Evolutionary conservation across 92 coral and sea anemone species (phyloP), one percentile per base, ranked within the genome.

Genomic region (Montipora capitata): DNA sequence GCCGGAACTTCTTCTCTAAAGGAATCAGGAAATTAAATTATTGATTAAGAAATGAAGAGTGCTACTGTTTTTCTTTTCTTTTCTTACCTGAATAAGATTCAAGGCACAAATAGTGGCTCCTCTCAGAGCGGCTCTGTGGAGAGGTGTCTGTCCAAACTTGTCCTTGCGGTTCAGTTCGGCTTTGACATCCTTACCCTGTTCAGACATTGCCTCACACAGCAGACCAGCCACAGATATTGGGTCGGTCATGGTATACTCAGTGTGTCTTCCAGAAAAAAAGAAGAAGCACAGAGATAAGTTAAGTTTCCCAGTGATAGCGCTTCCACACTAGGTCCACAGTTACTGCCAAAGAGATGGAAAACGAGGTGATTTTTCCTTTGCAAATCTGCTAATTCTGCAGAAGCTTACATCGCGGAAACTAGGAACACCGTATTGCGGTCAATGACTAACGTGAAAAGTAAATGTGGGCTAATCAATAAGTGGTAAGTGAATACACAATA

Each of bases 71-170:
- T 64, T 64, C 10, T 6, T 18, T 20, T 14, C 16, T 4, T 66
- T 68, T 41, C 9, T 7, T 74, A 95, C 98, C 98, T 95, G 92
- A 45, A 95, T 78, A 39, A 95, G 94, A 75, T 88, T 90, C 64
- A 95, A 81, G 8, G 92, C 76, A 49, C 98, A 95, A 15, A 95
- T 84, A 20, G 96, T 91, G 57, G 98, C 91, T 16, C 98, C 98
- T 38, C 98, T 89, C 42, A 95, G 92, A 11, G 98, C 95, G 15
- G 94, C 93, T 66, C 98, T 84, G 81, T 95, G 98, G 27, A 95
- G 84, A 10, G 96, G 92, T 27, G 98, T 93, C 87, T 95, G 98
- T 63, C 98, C 98, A 83, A 79, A 88, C 35, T 88, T 91, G 77
- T 95, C 98, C 54, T 87, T 91, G 10, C 75, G 91, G 77, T 93